phyloP scores from a whole-genome alignment of 2,797 vertebrate species.

The Sebastes taczanowskii region DNA sequence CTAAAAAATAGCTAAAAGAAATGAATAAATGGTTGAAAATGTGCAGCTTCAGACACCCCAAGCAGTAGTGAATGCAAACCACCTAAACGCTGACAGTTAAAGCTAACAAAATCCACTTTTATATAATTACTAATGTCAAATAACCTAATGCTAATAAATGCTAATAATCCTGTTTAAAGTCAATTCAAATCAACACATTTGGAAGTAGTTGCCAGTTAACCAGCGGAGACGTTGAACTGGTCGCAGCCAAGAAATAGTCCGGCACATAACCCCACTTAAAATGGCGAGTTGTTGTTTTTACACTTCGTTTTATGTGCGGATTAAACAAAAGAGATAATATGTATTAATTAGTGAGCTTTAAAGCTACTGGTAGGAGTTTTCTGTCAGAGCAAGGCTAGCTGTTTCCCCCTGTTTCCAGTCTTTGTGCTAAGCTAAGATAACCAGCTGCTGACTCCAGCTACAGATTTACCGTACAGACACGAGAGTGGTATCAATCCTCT shows the following conservation, averaged over 20 bases:
- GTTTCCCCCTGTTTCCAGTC: neutral
- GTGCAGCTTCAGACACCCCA: too few relatives aligned
- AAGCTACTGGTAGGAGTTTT: neutral
- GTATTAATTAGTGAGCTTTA: too few relatives aligned
- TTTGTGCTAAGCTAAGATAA: neutral
- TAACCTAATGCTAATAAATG: too few relatives aligned
- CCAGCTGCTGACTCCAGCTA: neutral
- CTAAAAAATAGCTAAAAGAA: too few relatives aligned
- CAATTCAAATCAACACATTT: neutral
- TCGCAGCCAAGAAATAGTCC: neutral
- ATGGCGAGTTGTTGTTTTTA: neutral
- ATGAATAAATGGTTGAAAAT: too few relatives aligned
- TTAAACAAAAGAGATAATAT: neutral
- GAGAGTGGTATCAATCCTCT: neutral
- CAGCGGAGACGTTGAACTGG: rapidly evolving
- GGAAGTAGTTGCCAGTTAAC: neutral
- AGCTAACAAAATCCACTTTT: too few relatives aligned
- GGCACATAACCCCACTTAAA: too few relatives aligned
- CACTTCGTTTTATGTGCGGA: neutral
- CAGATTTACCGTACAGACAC: neutral
- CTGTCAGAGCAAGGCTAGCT: neutral
- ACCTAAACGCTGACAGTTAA: neutral
- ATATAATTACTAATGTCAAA: too few relatives aligned
- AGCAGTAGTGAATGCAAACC: neutral
- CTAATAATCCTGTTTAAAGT: too few relatives aligned